These are phyloP conservation scores for Clavelina lepadiformis DNA, from an alignment of 23 tunicate species.

Conservation along the genomic window DNA sequence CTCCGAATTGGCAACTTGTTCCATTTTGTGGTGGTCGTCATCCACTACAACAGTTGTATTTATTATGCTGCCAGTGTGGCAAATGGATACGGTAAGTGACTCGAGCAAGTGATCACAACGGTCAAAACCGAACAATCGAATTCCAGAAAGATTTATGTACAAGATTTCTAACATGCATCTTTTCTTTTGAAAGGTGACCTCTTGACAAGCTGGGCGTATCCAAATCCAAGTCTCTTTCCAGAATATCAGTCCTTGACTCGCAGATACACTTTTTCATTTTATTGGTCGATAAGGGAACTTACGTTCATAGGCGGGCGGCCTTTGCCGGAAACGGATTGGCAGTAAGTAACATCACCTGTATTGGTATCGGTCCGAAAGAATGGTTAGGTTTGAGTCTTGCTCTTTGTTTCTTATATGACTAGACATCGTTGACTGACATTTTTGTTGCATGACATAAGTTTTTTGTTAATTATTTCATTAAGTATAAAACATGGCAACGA, in stretches of 20 bases:
- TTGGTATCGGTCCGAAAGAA: too few relatives aligned
- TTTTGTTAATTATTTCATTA: too few relatives aligned
- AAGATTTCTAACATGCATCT: too few relatives aligned
- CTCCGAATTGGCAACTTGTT: slow-evolving; percentile 46
- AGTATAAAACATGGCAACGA: too few relatives aligned
- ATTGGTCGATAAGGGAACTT: slow-evolving; percentile 66
- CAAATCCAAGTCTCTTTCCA: slow-evolving; percentile 58
- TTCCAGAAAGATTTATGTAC: too few relatives aligned
- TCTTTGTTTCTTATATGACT: too few relatives aligned
- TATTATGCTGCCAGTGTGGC: slow-evolving; percentile 32
- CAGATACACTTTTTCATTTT: slow-evolving; percentile 67
- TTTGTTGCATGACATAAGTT: too few relatives aligned
- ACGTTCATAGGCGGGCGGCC: slow-evolving; percentile 38
- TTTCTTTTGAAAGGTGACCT: slow-evolving; percentile 14
- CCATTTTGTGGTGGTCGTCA: slow-evolving; percentile 30
- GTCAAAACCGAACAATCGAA: not conserved
- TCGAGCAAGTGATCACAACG: not conserved
- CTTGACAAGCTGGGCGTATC: slow-evolving; percentile 70
- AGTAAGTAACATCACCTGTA: too few relatives aligned
- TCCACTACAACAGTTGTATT: slow-evolving; percentile 81
- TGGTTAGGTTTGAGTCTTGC: too few relatives aligned
- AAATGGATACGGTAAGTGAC: slow-evolving; percentile 66
- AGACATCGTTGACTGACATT: too few relatives aligned
- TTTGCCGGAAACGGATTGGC: slow-evolving; percentile 76
- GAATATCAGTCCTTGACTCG: slow-evolving; percentile 56